Evolutionary conservation across 2,797 vertebrate genomes (phyloP).

Genomic region (Sebastes matsubarae): DNA sequence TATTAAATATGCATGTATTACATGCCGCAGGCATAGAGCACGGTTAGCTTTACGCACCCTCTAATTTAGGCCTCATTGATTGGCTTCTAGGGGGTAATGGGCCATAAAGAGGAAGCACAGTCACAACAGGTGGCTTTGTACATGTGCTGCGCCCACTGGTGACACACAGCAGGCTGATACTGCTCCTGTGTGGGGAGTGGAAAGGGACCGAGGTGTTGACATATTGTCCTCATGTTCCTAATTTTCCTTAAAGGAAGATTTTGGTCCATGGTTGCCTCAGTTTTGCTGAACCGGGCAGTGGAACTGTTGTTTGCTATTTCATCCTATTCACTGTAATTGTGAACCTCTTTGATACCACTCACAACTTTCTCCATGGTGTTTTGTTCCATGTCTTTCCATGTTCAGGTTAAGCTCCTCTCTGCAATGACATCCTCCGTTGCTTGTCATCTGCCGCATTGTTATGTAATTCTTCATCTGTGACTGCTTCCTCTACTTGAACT

Average conservation of each 20-base stretch:
- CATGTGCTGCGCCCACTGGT: not conserved
- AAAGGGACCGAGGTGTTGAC: not conserved
- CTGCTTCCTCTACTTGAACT: not conserved
- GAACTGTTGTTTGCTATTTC: not conserved
- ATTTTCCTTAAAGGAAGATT: not conserved
- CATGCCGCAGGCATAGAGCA: not conserved
- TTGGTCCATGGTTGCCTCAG: not conserved
- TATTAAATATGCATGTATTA: not conserved
- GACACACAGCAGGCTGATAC: not conserved
- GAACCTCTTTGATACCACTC: not conserved
- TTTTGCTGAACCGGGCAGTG: not conserved
- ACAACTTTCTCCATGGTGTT: not conserved
- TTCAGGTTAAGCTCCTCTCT: not conserved
- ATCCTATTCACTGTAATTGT: not conserved
- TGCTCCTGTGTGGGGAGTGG: not conserved
- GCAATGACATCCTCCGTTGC: not conserved
- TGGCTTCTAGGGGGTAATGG: not conserved
- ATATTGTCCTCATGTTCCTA: not conserved
- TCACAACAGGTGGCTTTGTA: not conserved
- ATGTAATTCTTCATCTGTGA: not conserved
- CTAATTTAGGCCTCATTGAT: not conserved
- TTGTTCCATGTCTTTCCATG: not conserved
- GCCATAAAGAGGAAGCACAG: not conserved
- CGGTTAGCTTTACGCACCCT: not conserved
- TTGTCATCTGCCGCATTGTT: not conserved